Evolutionary conservation across 2,888 invertebrate species (phyloP).

Genomic region (Lampropteryx suffumata): DNA sequence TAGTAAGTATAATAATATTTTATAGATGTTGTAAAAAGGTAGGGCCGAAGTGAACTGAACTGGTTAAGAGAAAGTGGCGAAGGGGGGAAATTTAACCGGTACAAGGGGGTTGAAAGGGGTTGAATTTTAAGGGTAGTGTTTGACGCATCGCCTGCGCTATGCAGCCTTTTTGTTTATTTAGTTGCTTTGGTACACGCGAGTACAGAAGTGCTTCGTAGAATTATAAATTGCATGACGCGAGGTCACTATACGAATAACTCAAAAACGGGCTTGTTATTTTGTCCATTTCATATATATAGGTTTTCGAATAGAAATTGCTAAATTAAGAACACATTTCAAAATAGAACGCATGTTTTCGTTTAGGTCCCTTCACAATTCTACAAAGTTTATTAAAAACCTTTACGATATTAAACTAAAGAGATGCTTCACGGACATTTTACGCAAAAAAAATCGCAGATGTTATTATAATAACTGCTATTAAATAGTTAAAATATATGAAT

Average conservation of each 20-base stretch:
- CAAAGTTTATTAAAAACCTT: no score
- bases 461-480: no score
- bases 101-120: conserved; percentile 6
- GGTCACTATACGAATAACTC: background rate
- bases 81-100: conserved; percentile 5
- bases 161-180: conserved; percentile 32
- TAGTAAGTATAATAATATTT: no score
- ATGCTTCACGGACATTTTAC: no score
- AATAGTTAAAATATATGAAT: no score
- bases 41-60: conserved; percentile 7
- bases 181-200: conserved; percentile 19
- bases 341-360: no score
- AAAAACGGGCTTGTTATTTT: background rate
- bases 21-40: background rate
- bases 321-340: no score
- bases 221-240: conserved; percentile 5
- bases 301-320: no score
- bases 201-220: conserved; percentile 11
- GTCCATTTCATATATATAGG: no score
- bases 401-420: no score
- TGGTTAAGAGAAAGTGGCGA: background rate
- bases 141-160: conserved; percentile 27
- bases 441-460: no score
- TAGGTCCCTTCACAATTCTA: no score
- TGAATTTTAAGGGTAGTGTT: conserved; percentile 25